These are phyloP conservation scores for Drosophila rhopaloa DNA, from an alignment of 1,140 invertebrate genomes.

Conservation along the genomic window DNA sequence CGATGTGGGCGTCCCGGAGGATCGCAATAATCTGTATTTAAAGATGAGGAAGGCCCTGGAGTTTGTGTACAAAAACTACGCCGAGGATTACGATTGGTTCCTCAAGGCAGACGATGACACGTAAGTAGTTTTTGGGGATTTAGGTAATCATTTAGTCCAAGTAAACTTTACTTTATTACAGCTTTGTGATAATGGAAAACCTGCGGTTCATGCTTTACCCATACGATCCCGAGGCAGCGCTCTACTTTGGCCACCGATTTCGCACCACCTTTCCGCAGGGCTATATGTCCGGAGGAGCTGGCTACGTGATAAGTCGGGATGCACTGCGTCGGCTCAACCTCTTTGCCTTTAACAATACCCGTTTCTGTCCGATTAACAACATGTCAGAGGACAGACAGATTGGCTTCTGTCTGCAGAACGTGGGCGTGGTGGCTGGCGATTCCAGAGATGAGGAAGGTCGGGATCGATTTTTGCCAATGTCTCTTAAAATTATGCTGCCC, in stretches of 20 bases:
- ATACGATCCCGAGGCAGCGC: conserved; percentile 88
- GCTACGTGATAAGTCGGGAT: conserved; percentile 95
- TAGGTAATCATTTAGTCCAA: too few species aligned
- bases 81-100: conserved; percentile 95
- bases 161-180: conserved; percentile 2
- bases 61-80: conserved; percentile 93
- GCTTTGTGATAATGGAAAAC: conserved; percentile 94
- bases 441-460: conserved; percentile 92
- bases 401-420: conserved; percentile 93
- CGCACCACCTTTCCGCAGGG: conserved; percentile 92
- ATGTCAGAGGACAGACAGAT: conserved; percentile 95
- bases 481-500: conserved; percentile 92
- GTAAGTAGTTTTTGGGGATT: conserved; percentile 85
- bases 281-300: conserved; percentile 97
- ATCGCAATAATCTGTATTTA: conserved; percentile 94
- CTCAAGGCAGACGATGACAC: conserved; percentile 98
- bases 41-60: conserved; percentile 97
- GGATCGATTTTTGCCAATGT: conserved; percentile 90
- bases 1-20: conserved; percentile 91
- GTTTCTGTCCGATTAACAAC: conserved; percentile 89
- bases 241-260: conserved; percentile 96
- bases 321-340: conserved; percentile 91
- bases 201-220: conserved; percentile 93
- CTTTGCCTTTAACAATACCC: conserved; percentile 88
- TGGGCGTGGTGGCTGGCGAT: conserved; percentile 94